phyloP scores from a whole-genome alignment of 2,888 invertebrate genomes.

The Smittia aterrima region DNA sequence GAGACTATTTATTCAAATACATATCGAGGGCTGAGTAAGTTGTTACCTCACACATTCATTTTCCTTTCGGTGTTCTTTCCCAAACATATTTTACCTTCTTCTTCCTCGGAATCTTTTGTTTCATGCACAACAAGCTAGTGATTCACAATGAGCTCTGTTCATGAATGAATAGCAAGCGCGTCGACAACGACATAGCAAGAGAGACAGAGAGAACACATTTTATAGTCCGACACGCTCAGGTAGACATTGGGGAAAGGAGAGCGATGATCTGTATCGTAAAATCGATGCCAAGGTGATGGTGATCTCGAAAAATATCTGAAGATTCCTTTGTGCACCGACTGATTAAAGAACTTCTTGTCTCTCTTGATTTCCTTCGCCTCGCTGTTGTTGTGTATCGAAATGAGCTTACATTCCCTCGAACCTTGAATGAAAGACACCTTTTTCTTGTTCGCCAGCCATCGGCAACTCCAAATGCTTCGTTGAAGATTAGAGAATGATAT shows the following conservation, averaged over 20 bases:
- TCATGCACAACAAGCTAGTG: neutral
- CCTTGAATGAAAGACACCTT: neutral
- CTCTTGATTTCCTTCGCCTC: neutral
- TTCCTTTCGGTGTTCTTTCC: neutral
- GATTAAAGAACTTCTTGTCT: neutral
- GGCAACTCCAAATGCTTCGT: too few relatives aligned
- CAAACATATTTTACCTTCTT: neutral
- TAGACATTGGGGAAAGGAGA: neutral
- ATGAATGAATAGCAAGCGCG: conserved; percentile 14
- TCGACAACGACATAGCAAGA: neutral
- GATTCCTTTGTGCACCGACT: neutral
- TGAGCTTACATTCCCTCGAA: neutral
- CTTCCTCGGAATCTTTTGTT: neutral
- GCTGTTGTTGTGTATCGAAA: neutral
- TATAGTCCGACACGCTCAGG: conserved; percentile 4
- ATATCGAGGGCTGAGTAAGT: conserved; percentile 15
- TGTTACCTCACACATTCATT: conserved; percentile 37
- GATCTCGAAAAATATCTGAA: neutral
- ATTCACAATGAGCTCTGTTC: neutral
- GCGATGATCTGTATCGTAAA: conserved; percentile 4
- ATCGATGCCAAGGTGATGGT: conserved; percentile 15
- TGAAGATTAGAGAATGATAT: neutral
- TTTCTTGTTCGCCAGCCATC: neutral
- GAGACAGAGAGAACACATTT: neutral
- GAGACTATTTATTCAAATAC: conserved; percentile 24